A percentile compares a stretch with the other conserved stretches of the same genome.
Conservation (phyloP, 2,113 vertebrate species). For the Campylorhamphus procurvoides region DNA sequence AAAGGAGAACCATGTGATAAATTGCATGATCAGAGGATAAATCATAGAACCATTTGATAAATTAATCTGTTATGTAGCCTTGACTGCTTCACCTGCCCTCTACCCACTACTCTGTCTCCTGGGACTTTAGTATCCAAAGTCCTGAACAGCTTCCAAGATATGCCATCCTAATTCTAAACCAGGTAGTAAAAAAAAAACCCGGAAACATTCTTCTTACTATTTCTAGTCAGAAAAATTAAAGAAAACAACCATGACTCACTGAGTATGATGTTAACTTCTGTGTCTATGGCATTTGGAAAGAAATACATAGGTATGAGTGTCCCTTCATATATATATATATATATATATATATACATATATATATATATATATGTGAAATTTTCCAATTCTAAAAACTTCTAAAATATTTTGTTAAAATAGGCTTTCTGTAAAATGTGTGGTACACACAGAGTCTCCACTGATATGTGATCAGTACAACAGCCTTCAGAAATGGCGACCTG, state of each 20-base stretch:
- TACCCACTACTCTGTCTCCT: background rate
- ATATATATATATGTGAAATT: background rate
- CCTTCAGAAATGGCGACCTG: background rate
- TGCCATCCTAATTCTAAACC: background rate
- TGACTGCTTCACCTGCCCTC: background rate
- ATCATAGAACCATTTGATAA: background rate
- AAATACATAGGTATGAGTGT: background rate
- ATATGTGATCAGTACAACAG: background rate
- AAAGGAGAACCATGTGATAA: background rate
- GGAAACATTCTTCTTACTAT: background rate
- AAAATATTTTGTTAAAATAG: background rate
- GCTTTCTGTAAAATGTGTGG: background rate
- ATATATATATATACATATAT: no score
- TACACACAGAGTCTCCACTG: background rate
- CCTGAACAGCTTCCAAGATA: background rate
- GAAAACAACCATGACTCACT: background rate
- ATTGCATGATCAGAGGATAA: background rate
- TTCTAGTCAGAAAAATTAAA: background rate
- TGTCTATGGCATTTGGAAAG: background rate
- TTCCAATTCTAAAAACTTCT: background rate
- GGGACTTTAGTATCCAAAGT: background rate
- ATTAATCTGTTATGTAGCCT: background rate
- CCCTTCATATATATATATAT: accelerated
- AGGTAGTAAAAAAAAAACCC: background rate
- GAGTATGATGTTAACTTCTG: background rate